Percentiles rank a stretch among this genome's conserved stretches.
phyloP scores from a whole-genome alignment of 1,140 invertebrate species.

The Bilobella aurantiaca region DNA sequence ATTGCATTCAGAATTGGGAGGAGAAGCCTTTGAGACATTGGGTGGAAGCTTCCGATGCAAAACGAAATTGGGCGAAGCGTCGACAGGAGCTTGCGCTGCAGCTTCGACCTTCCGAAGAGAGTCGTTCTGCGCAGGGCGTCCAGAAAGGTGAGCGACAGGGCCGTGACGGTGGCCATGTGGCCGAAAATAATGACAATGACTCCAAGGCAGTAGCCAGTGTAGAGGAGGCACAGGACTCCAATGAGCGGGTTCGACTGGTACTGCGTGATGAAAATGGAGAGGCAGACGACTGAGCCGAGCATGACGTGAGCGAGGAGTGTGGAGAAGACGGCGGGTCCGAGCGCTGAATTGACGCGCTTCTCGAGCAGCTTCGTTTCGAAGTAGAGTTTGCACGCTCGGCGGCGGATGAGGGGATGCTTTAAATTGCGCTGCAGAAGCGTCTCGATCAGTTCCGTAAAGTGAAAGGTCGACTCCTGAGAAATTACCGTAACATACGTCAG shows the following conservation, averaged over 20 bases:
- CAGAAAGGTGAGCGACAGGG: background rate
- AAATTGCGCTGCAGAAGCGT: background rate
- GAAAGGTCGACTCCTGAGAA: background rate
- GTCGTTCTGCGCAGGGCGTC: background rate
- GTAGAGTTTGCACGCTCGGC: background rate
- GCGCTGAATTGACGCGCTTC: background rate
- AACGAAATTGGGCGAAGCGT: background rate
- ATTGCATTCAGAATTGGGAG: conserved; percentile 53
- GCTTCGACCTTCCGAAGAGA: background rate
- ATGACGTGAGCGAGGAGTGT: background rate
- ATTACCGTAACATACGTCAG: background rate
- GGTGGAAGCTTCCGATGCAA: conserved; percentile 2
- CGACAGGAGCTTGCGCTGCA: too few species aligned
- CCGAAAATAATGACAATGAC: background rate
- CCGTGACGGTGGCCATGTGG: background rate
- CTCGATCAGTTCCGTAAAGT: background rate
- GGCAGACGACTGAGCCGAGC: background rate
- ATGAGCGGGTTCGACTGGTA: background rate
- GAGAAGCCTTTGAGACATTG: conserved; percentile 42
- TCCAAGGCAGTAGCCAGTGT: background rate
- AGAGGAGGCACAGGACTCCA: background rate
- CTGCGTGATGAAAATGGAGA: background rate
- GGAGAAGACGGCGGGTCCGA: background rate
- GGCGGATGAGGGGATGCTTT: background rate
- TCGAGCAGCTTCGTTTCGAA: background rate